Evolutionary conservation across 1,140 invertebrate genomes (phyloP), one percentile per base, ranked within the genome.

Genomic region (Centruroides sculpturatus): DNA sequence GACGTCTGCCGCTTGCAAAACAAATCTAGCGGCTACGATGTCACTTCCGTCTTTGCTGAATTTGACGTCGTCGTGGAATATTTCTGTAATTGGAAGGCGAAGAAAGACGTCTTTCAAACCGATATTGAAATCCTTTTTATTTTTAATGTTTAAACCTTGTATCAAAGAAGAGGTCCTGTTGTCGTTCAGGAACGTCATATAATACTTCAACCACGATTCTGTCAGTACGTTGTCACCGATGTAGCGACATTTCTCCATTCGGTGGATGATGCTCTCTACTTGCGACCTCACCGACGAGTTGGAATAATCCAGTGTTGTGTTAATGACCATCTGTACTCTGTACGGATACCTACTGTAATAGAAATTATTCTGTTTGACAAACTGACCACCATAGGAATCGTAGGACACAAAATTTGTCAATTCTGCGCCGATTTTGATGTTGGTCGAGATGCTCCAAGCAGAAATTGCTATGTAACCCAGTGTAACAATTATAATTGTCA

Each of bases 341-440:
- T 92, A 92, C 1, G 89, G 89, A 73, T 87, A 92, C 72, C 91
- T 88, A 68, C 87, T 79, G 75, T 89, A 93, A 73, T 89, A 92
- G 59, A 81, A 79, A 69, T 92, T 88, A 73, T 93, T 88, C 8
- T 84, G 78, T 69, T 92, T 85, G 70, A 92, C 92, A 71, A 91
- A 93, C 60, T 82, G 80, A 13, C 91, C 85, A 5, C 89, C 90
- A 69, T 93, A 92, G 0, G 89, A 92, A 72, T 91, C 88, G 46
- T 41, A 41, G 8, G 41, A 5, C 41, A 41, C 41, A 41, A 41
- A 41, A 41, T 41, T 41, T 41, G 41, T 41, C 8, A 41, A 41
- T 41, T 41, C 41, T 41, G 41, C 41, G 3, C 41, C 41, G 8
- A 41, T 41, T 41, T 8, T 41, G 8, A 41, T 41, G 41, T 41